Evolutionary conservation across 1,140 invertebrate species (phyloP).

Genomic region (Drosophila arawakana): DNA sequence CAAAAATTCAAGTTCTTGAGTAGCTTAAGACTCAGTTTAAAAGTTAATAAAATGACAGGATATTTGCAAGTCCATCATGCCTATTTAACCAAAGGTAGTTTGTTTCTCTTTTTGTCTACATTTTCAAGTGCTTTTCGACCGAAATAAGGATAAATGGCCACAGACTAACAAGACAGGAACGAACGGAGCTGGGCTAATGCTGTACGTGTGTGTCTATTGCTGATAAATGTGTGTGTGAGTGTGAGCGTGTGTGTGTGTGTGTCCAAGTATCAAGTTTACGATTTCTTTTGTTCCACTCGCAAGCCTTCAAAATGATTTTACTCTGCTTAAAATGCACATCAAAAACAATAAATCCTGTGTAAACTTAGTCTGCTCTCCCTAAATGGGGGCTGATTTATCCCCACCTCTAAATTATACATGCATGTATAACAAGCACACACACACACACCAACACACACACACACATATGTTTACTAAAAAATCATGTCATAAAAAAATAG

Average conservation of each 20-base stretch:
- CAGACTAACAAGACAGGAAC: slow-evolving; percentile 2
- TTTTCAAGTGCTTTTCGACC: slow-evolving; percentile 34
- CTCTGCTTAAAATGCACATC: slow-evolving; percentile 59
- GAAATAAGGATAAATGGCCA: slow-evolving; percentile 70
- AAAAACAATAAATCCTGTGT: slow-evolving; percentile 57
- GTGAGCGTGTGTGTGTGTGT: slow-evolving; percentile 16
- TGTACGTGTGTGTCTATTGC: slow-evolving; percentile 21
- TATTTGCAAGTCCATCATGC: background rate
- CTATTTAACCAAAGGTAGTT: background rate
- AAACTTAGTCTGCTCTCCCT: background rate
- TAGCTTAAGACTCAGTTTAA: too few species aligned
- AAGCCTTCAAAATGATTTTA: slow-evolving; percentile 51
- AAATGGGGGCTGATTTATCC: background rate
- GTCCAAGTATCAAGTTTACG: slow-evolving; percentile 16
- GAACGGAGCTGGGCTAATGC: slow-evolving; percentile 11
- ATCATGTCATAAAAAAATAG: slow-evolving; percentile 54
- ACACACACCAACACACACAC: slow-evolving; percentile 1
- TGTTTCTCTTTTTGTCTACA: slow-evolving; percentile 1
- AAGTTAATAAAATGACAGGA: background rate
- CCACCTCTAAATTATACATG: background rate
- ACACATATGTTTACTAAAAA: slow-evolving; percentile 26
- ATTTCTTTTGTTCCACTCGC: slow-evolving; percentile 27
- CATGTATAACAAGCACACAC: slow-evolving; percentile 10
- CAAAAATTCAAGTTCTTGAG: too few species aligned
- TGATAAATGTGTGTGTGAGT: background rate